phyloP scores from a whole-genome alignment of 2,888 invertebrate genomes.

The Cantharis nigra region DNA sequence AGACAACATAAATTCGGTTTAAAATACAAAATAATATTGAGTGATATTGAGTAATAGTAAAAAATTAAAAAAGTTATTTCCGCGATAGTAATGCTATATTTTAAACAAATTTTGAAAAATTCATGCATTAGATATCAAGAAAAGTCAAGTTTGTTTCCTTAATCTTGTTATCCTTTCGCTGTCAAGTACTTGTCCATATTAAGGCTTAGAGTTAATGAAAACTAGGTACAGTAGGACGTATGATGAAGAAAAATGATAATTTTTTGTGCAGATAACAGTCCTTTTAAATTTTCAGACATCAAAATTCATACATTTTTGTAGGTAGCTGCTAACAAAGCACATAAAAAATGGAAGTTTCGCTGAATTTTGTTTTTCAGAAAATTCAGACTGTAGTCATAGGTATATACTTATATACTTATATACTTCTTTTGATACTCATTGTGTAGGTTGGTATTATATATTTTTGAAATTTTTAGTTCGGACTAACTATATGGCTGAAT shows the following conservation, averaged over 20 bases:
- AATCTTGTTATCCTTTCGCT: background rate
- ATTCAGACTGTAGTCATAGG: too few relatives aligned
- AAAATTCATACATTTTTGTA: conserved; percentile 31
- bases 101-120: background rate
- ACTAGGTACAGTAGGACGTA: background rate
- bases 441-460: too few relatives aligned
- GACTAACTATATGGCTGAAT: too few relatives aligned
- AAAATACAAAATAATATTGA: too few relatives aligned
- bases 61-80: background rate
- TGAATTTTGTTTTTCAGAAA: background rate
- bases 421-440: too few relatives aligned
- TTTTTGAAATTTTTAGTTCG: too few relatives aligned
- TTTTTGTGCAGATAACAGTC: background rate
- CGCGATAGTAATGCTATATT: background rate
- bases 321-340: conserved; percentile 3
- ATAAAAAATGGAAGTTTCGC: too few relatives aligned
- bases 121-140: background rate
- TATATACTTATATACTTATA: too few relatives aligned
- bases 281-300: background rate
- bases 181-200: conserved; percentile 1
- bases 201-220: background rate
- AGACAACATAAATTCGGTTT: too few relatives aligned
- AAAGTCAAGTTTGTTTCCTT: background rate
- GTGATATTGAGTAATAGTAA: too few relatives aligned
- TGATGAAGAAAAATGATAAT: conserved; percentile 3